Evolutionary conservation across 2,797 vertebrate genomes (phyloP), one percentile per base, ranked within the genome.

Genomic region (Cyprinella venusta): DNA sequence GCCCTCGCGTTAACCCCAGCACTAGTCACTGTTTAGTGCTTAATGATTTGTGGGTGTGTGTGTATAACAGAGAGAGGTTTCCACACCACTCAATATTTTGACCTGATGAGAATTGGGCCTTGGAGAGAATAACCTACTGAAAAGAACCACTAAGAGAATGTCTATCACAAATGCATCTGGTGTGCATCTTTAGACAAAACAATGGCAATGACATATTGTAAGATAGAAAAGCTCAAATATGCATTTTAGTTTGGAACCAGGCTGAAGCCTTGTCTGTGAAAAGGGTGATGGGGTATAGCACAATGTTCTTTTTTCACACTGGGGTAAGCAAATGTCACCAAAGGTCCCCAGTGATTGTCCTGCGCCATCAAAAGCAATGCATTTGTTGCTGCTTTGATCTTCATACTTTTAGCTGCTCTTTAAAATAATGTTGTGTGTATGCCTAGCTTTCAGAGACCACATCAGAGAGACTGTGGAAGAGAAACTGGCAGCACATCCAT

Each of bases 341-440:
- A 76, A 67, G 42, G 33, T 81, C 40, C 40, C 63, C 54, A 18
- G n/a, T 26, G 42, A 8, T 19, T 16, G 6, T 70, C 36, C 36
- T 63, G 59, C 26, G 0, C 45, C 56, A 68, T 75, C 59, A 75
- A 30, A 61, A 30, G 33, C 45, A 76, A 30, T 54, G 42, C 63
- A 76, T 68, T 54, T 38, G 33, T 10, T 42, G 36, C 63, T 6
- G n/a, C 81, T 82, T 76, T 82, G 63, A 82, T 83, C 74, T 83
- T 76, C 50, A 15, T 52, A 26, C 24, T 83, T 61, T 76, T 59
- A 77, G 63, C 36, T 77, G 52, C 81, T 69, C 61, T 70, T 61
- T 59, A 59, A 59, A 83, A 83, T 76, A 83, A 76, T 82, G 72
- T 69, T 69, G 63, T 61, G 64, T 42, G 52, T 82, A 76, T 8